These are phyloP conservation scores for Marronus borbonicus DNA, from an alignment of 2,888 invertebrate species.

Conservation along the genomic window DNA sequence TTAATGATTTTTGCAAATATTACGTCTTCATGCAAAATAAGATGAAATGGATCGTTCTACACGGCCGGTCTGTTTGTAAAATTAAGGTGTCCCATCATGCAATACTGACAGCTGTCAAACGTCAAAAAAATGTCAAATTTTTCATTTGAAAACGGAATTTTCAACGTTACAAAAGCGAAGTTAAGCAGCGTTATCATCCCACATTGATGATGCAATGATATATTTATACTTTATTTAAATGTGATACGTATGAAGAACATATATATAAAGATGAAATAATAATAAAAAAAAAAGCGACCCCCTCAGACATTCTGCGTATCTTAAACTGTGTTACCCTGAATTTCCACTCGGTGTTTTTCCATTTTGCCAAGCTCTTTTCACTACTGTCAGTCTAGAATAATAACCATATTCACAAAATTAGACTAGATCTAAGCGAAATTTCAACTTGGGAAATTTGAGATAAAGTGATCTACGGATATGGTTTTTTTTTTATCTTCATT, in stretches of 20 bases:
- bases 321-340: slow-evolving; percentile 74
- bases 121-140: not conserved
- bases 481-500: no score
- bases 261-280: not conserved
- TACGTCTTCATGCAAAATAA: not conserved
- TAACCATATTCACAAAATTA: slow-evolving; percentile 46
- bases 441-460: not conserved
- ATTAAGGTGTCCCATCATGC: slow-evolving; percentile 1
- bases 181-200: not conserved
- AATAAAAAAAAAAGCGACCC: slow-evolving; percentile 33
- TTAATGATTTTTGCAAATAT: no score
- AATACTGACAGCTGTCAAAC: slow-evolving; percentile 11
- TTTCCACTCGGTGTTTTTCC: slow-evolving; percentile 79
- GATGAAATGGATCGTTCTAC: no score
- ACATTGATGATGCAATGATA: not conserved
- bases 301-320: slow-evolving; percentile 58
- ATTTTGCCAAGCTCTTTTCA: slow-evolving; percentile 72
- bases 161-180: not conserved
- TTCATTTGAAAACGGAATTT: not conserved
- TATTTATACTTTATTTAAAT: not conserved
- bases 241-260: not conserved
- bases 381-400: slow-evolving; percentile 71
- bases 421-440: not conserved
- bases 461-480: no score
- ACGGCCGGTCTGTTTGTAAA: no score